Evolutionary conservation across 2,113 vertebrate species (phyloP), one percentile per base, ranked within the genome.

Genomic region (Chionis minor): DNA sequence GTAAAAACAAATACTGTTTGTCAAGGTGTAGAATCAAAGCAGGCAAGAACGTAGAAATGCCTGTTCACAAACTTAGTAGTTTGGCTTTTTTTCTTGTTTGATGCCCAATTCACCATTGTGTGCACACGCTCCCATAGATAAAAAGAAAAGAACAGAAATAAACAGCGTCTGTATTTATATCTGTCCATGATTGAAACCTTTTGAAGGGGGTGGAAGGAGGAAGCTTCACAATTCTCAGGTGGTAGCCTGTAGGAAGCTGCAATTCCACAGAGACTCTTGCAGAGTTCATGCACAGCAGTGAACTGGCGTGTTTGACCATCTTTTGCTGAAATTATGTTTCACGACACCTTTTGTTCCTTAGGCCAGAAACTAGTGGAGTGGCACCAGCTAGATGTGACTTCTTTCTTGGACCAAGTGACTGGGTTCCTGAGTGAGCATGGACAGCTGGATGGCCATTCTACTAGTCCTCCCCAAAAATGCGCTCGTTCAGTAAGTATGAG

Each of bases 321-420:
- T 84, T 90, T 21, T 65, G 12, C 66, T 83, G 85, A 86, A 52
- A 40, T 72, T 32, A 1, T 3, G 1, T n/a, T 92, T 85, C 15
- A 33, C 32, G n/a, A 27, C 72, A 28, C 45, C 35, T n/a, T 55
- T n/a, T 55, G 8, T 94, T 96, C 73, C 84, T 84, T 93, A 99
- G 99, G 99, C 95, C 99, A 99, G 97, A 99, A 99, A 95, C 98
- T 99, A 93, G 99, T 99, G 96, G 99, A 99, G 96, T 99, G 99
- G 99, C 99, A 99, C 96, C 98, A 99, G 95, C 97, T 99, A 81
- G 99, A 99, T n/a, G 99, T 99, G 94, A 97, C 99, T 45, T 99
- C 99, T 33, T 99, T 99, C 96, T 95, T 99, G 98, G 99, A 99
- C 97, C 99, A 99, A 98, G 99, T 99, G 69, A 99, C 99, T 0